phyloP scores from a whole-genome alignment of 2,888 invertebrate genomes.

The Nezara viridula region DNA sequence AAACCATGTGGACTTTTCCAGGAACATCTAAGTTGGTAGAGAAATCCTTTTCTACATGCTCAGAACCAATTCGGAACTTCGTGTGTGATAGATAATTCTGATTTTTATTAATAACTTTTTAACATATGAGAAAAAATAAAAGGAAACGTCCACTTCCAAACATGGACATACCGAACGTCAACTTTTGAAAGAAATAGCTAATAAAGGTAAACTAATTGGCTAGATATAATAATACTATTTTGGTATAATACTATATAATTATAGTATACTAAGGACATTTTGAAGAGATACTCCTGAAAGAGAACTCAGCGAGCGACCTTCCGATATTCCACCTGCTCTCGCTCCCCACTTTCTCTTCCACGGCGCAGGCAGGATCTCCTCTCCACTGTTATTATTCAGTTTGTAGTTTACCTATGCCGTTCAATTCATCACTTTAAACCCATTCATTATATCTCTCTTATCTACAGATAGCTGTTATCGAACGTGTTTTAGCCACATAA shows the following conservation, averaged over 20 bases:
- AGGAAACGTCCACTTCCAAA: no score
- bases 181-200: not conserved
- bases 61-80: no score
- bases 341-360: constrained; percentile 2
- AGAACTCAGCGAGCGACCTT: not conserved
- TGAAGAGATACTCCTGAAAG: not conserved
- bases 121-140: no score
- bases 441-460: not conserved
- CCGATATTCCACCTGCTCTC: not conserved
- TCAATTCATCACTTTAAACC: not conserved
- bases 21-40: no score
- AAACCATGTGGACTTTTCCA: no score
- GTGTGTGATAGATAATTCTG: no score
- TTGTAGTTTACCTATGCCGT: not conserved
- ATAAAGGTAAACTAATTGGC: not conserved
- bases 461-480: not conserved
- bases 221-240: no score
- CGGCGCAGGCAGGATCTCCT: not conserved
- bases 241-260: not conserved
- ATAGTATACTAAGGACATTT: not conserved
- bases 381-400: not conserved
- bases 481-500: not conserved
- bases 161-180: not conserved
- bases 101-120: no score
- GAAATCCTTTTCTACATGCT: no score